These are phyloP conservation scores for Siniperca scherzeri DNA, from an alignment of 2,797 vertebrate genomes.

Conservation along the genomic window DNA sequence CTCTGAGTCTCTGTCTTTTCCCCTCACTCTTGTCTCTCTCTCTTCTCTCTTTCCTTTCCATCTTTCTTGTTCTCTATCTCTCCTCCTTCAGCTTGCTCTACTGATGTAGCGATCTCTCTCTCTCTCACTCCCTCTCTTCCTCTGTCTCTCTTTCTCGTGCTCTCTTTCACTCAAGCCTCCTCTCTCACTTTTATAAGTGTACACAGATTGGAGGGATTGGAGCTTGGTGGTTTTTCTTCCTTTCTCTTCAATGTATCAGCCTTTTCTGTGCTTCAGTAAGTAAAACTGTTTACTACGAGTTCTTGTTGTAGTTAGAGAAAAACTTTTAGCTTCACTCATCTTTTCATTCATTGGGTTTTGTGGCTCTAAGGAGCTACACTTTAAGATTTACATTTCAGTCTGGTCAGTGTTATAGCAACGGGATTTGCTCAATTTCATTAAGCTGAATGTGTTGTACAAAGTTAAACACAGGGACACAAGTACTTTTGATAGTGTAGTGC, in stretches of 20 bases:
- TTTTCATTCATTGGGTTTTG: constrained; percentile 56
- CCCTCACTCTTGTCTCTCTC: constrained; percentile 6
- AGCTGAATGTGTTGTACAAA: constrained; percentile 15
- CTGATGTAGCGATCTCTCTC: constrained; percentile 44
- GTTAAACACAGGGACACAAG: neutral
- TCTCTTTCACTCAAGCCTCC: constrained; percentile 50
- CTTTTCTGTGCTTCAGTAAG: constrained; percentile 69
- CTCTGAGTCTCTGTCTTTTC: constrained; percentile 22
- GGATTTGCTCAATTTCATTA: constrained; percentile 17
- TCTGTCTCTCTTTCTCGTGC: constrained; percentile 3
- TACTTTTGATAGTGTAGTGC: neutral
- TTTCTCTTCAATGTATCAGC: constrained; percentile 53
- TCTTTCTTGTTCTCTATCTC: constrained; percentile 45
- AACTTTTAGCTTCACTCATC: constrained; percentile 21
- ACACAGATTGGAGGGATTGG: constrained; percentile 71
- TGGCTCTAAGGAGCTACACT: neutral
- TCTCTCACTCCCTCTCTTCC: constrained; percentile 35
- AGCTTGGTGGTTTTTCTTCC: constrained; percentile 60
- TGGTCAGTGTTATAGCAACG: constrained; percentile 5
- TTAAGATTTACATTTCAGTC: constrained; percentile 4
- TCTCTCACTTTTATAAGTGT: constrained; percentile 64
- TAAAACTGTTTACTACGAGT: constrained; percentile 58
- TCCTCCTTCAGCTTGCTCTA: constrained; percentile 33
- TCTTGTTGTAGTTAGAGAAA: constrained; percentile 12
- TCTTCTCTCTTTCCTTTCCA: constrained; percentile 35